These are phyloP conservation scores for Macrosiphum euphorbiae DNA, from an alignment of 2,888 invertebrate genomes.

Conservation along the genomic window DNA sequence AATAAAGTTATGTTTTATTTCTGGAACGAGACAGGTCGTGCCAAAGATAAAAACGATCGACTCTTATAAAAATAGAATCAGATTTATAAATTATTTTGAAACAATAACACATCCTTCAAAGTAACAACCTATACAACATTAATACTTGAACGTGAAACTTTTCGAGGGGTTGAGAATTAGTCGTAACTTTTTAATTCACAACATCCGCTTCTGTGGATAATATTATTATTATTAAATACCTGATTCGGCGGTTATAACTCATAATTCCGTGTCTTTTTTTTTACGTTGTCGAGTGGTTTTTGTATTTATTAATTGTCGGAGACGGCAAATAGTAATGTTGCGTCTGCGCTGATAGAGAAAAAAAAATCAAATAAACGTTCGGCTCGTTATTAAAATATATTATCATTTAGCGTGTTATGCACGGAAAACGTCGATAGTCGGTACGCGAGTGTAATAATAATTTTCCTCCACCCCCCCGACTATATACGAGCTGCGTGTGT, in stretches of 20 bases:
- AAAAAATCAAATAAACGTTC: not conserved
- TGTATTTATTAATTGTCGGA: not conserved
- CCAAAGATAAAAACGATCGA: not conserved
- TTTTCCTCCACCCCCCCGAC: not conserved
- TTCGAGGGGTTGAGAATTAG: not conserved
- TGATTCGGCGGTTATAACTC: not conserved
- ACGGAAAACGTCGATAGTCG: not conserved
- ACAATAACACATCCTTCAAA: not conserved
- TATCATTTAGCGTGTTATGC: not conserved
- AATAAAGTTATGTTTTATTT: not conserved
- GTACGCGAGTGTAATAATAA: not conserved
- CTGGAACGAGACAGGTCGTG: not conserved
- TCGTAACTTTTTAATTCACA: not conserved
- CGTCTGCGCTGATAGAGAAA: not conserved
- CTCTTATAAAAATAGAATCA: not conserved
- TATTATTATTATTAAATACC: not conserved
- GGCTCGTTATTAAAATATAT: not conserved
- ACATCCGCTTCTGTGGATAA: not conserved
- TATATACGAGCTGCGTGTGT: not conserved
- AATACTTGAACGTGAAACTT: not conserved
- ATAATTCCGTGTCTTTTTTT: not conserved
- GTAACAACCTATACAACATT: not conserved
- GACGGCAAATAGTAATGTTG: not conserved
- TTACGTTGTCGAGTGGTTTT: not conserved
- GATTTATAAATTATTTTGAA: not conserved